Percentiles rank a stretch among this genome's conserved stretches.
These are phyloP conservation scores for Mareca strepera DNA, from an alignment of 2,797 vertebrate species.

Conservation along the genomic window DNA sequence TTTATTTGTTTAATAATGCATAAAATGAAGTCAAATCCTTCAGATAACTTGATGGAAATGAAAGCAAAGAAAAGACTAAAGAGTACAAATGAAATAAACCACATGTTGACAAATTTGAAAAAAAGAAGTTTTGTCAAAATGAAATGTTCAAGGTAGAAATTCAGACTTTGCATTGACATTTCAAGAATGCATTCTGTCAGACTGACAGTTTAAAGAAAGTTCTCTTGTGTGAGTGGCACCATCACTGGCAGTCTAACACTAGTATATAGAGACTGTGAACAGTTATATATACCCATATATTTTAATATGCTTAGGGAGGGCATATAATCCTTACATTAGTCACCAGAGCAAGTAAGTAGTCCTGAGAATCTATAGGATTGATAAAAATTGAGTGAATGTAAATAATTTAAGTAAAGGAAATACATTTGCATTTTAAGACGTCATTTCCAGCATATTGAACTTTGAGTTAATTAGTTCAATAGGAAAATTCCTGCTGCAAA, in stretches of 20 bases:
- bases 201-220: background rate
- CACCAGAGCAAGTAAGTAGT: background rate
- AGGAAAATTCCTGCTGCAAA: background rate
- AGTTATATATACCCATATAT: background rate
- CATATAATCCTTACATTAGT: background rate
- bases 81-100: background rate
- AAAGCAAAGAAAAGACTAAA: background rate
- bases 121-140: background rate
- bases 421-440: background rate
- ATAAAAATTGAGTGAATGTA: background rate
- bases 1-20: background rate
- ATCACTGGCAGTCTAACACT: background rate
- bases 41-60: background rate
- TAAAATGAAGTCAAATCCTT: background rate
- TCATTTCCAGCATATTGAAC: background rate
- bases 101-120: background rate
- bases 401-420: background rate
- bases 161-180: background rate
- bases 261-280: background rate
- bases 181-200: background rate
- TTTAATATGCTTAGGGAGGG: background rate
- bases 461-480: background rate
- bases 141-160: background rate
- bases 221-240: background rate
- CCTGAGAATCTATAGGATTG: background rate